phyloP scores from a whole-genome alignment of 2,797 vertebrate genomes.

The Leptodactylus fallax region DNA sequence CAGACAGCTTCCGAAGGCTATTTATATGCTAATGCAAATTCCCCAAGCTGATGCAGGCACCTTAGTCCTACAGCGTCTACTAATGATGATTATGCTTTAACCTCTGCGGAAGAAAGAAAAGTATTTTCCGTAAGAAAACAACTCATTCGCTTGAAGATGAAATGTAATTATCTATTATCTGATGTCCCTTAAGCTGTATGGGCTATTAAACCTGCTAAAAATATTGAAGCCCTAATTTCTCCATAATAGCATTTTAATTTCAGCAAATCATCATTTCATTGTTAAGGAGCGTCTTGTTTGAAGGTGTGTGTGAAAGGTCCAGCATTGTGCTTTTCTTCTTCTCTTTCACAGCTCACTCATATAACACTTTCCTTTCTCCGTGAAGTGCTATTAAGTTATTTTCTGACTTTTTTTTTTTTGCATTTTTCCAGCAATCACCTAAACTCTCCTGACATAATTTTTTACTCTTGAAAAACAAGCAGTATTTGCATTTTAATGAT shows the following conservation, averaged over 20 bases:
- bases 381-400: conserved; percentile 78
- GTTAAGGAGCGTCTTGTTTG: conserved; percentile 85
- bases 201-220: conserved; percentile 81
- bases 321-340: conserved; percentile 68
- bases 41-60: conserved; percentile 74
- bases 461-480: conserved; percentile 79
- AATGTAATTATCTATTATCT: conserved; percentile 84
- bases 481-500: conserved; percentile 79
- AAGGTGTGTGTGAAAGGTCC: conserved; percentile 85
- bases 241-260: conserved; percentile 94
- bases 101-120: conserved; percentile 75
- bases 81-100: conserved; percentile 79
- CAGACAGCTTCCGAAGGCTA: conserved; percentile 74
- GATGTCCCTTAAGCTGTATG: conserved; percentile 80
- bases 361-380: conserved; percentile 75
- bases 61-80: conserved; percentile 73
- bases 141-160: conserved; percentile 78
- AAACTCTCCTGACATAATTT: conserved; percentile 74
- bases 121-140: conserved; percentile 79
- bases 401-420: conserved; percentile 36
- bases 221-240: conserved; percentile 90
- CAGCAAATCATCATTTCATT: conserved; percentile 87
- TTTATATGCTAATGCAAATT: conserved; percentile 79
- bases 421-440: conserved; percentile 71
- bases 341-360: conserved; percentile 68